Evolutionary conservation across 2,797 vertebrate genomes (phyloP), one percentile per base, ranked within the genome.

Genomic region (Ctenochaetus hawaiiensis): DNA sequence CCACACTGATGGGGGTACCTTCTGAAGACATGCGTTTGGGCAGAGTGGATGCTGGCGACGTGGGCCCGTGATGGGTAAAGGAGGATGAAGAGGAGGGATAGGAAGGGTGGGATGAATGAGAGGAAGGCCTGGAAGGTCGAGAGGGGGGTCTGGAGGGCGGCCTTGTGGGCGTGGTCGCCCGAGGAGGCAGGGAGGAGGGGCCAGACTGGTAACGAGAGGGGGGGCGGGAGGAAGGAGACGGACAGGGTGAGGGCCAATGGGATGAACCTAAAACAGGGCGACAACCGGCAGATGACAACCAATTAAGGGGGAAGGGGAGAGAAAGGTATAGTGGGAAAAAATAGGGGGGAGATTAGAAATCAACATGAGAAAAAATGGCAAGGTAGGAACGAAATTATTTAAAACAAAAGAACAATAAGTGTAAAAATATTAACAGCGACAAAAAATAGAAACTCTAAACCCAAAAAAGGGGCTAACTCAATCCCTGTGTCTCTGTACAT

Each of bases 21-120:
- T 99, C 98, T 96, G 97, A 97, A 96, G 97, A 98, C 96, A 99
- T 97, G 97, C 96, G 98, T 98, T 98, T 99, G 96, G 97, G 97
- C 96, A 98, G 95, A 96, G 96, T 97, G 95, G 97, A 97, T 96
- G 96, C 96, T 95, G 96, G 96, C 94, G 96, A 96, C 91, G 97
- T 93, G 95, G 97, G 97, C 96, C 98, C 97, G 93, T 98, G 97
- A 96, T 96, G 96, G 96, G 97, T 95, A 96, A 97, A 96, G 96
- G 97, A 97, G 96, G 96, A 96, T 95, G 96, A 97, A 95, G 95
- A 97, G 96, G 95, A 96, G 96, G 94, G 96, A 96, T 96, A 97
- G 95, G 97, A 97, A 96, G 96, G 96, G 96, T 97, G 96, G 95
- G 97, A 97, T 96, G 98, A 97, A 96, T 98, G 97, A 97, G 97